phyloP scores from a whole-genome alignment of 2,113 vertebrate genomes.

The Myrmecophaga tridactyla region DNA sequence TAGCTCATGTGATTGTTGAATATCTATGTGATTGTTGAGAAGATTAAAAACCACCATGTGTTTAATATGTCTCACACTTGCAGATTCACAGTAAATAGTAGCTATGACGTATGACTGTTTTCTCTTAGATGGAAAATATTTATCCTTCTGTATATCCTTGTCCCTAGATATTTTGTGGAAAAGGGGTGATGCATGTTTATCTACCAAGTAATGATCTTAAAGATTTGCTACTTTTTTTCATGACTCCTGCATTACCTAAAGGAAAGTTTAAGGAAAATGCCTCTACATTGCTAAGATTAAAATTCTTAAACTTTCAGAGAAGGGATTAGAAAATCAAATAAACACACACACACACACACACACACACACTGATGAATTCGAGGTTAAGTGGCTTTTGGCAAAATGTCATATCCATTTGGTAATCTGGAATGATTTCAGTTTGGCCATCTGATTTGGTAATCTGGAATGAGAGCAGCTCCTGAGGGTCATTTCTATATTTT shows the following conservation, averaged over 20 bases:
- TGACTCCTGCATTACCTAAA: conserved; percentile 51
- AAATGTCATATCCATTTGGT: conserved; percentile 69
- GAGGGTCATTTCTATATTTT: conserved; percentile 66
- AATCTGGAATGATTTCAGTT: conserved; percentile 49
- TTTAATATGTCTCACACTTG: not conserved
- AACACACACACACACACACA: not conserved
- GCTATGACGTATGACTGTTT: not conserved
- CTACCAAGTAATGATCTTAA: conserved; percentile 47
- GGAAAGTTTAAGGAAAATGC: not conserved
- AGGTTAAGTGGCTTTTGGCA: conserved; percentile 57
- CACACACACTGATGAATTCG: conserved; percentile 35
- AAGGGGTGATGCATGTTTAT: conserved; percentile 45
- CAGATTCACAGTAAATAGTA: rapidly evolving
- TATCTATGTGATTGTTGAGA: too few species aligned
- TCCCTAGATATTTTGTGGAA: not conserved
- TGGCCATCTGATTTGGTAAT: too few species aligned
- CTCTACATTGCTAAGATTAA: conserved; percentile 59
- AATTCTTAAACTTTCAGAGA: conserved; percentile 48
- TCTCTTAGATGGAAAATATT: not conserved
- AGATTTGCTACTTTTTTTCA: conserved; percentile 52
- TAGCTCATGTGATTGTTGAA: too few species aligned
- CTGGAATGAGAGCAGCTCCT: conserved; percentile 35
- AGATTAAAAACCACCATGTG: rapidly evolving
- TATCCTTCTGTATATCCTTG: not conserved
- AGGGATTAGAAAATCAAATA: not conserved